Percentiles rank a stretch among this genome's conserved stretches.
phyloP scores from a whole-genome alignment of 2,113 vertebrate species.

The Macroglossus sobrinus region DNA sequence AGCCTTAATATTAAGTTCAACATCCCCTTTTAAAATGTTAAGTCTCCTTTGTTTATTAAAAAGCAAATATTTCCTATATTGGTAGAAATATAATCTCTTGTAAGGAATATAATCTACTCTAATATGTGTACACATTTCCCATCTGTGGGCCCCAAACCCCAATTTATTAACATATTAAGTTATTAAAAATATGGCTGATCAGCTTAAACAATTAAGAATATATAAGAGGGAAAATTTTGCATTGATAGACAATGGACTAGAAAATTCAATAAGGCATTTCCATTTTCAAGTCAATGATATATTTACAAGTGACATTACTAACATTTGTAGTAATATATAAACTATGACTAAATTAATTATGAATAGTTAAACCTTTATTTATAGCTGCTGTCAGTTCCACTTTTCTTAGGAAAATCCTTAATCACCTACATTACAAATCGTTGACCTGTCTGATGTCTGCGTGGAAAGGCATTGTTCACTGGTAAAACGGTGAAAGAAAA shows the following conservation, averaged over 20 bases:
- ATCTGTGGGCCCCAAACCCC: conserved; percentile 57
- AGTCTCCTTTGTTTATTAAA: conserved; percentile 52
- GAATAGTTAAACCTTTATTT: conserved; percentile 53
- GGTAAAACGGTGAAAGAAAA: conserved; percentile 50
- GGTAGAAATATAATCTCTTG: conserved; percentile 37
- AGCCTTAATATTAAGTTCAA: conserved; percentile 64
- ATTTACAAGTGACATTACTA: conserved; percentile 49
- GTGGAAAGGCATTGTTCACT: neutral
- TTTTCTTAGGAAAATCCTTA: conserved; percentile 47
- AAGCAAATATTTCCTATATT: conserved; percentile 60
- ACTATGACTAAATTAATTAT: conserved; percentile 64
- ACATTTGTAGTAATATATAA: conserved; percentile 29
- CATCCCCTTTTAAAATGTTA: conserved; percentile 60
- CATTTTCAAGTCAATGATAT: conserved; percentile 63
- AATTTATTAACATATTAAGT: conserved; percentile 71
- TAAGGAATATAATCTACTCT: conserved; percentile 44
- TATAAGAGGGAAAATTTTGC: conserved; percentile 51
- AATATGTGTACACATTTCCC: conserved; percentile 59
- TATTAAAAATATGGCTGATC: conserved; percentile 69
- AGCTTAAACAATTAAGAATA: conserved; percentile 67
- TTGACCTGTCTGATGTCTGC: neutral
- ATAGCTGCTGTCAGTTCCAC: neutral
- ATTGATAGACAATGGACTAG: conserved; percentile 37
- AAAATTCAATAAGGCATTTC: conserved; percentile 50
- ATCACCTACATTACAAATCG: conserved; percentile 27